Conservation (phyloP, 1,140 invertebrate genomes). For the Neotoxoptera formosana region DNA sequence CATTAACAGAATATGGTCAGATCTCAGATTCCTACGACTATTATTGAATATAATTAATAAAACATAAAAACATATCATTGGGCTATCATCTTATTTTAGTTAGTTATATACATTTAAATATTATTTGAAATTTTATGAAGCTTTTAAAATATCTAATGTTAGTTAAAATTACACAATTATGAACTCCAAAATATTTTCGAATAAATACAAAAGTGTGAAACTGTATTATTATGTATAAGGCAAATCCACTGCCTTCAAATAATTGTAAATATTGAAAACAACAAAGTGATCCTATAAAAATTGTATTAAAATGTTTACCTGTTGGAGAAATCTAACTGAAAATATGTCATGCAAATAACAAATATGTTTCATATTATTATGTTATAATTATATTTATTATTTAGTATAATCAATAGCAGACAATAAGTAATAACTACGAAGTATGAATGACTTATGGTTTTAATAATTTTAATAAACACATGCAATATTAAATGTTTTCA, state of each 20-base stretch:
- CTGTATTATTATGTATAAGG: neutral
- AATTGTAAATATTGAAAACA: neutral
- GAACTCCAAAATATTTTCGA: neutral
- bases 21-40: neutral
- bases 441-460: neutral
- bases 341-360: conserved; percentile 9
- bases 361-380: neutral
- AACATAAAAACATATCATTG: neutral
- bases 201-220: neutral
- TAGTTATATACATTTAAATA: neutral
- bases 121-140: neutral
- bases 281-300: neutral
- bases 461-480: neutral
- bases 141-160: neutral
- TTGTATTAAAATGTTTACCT: neutral
- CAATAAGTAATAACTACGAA: neutral
- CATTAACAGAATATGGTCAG: neutral
- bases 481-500: neutral
- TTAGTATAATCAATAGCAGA: conserved; percentile 5
- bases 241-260: neutral
- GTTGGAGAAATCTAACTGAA: neutral
- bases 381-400: neutral
- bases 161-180: neutral
- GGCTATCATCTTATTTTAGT: neutral
- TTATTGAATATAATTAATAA: neutral